A percentile compares a stretch with the other conserved stretches of the same genome.
Evolutionary conservation across 1,140 invertebrate genomes (phyloP).

Genomic region (Drosophila chauvacae): DNA sequence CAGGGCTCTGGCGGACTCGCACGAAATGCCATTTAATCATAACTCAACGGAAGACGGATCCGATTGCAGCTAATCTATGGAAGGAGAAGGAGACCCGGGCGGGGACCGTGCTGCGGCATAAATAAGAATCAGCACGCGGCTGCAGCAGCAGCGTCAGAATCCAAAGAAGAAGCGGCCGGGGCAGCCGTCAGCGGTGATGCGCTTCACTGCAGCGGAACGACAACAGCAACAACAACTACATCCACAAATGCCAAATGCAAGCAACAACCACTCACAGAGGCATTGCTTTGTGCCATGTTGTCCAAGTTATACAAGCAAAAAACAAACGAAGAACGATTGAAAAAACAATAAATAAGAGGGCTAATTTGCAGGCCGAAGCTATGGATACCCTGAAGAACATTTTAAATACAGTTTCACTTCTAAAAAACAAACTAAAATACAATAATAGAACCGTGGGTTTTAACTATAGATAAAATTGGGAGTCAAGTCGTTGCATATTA

Average conservation of each 20-base stretch:
- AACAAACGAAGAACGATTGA: slow-evolving; percentile 31
- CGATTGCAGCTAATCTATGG: slow-evolving; percentile 40
- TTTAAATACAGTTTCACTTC: not conserved
- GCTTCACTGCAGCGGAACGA: slow-evolving; percentile 77
- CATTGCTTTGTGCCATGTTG: slow-evolving; percentile 42
- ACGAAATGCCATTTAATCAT: slow-evolving; percentile 78
- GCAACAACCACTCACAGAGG: slow-evolving; percentile 27
- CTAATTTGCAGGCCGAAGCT: slow-evolving; percentile 17
- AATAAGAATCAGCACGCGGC: slow-evolving; percentile 74
- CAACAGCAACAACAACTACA: slow-evolving; percentile 21
- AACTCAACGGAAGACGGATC: slow-evolving; percentile 63
- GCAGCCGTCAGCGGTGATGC: slow-evolving; percentile 64
- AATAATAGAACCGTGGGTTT: not conserved
- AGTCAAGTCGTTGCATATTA: not conserved
- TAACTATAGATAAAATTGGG: not conserved
- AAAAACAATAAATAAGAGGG: slow-evolving; percentile 18
- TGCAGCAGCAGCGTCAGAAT: slow-evolving; percentile 16
- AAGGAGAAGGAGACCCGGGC: not conserved
- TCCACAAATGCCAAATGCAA: slow-evolving; percentile 11
- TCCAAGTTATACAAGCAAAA: slow-evolving; percentile 31
- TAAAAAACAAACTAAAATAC: not conserved
- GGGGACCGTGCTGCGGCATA: slow-evolving; percentile 63
- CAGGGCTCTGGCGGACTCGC: slow-evolving; percentile 34
- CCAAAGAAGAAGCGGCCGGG: slow-evolving; percentile 5
- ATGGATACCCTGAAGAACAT: slow-evolving; percentile 6